Evolutionary conservation across 2,888 invertebrate species (phyloP).

Genomic region (Autographa pulchrina): DNA sequence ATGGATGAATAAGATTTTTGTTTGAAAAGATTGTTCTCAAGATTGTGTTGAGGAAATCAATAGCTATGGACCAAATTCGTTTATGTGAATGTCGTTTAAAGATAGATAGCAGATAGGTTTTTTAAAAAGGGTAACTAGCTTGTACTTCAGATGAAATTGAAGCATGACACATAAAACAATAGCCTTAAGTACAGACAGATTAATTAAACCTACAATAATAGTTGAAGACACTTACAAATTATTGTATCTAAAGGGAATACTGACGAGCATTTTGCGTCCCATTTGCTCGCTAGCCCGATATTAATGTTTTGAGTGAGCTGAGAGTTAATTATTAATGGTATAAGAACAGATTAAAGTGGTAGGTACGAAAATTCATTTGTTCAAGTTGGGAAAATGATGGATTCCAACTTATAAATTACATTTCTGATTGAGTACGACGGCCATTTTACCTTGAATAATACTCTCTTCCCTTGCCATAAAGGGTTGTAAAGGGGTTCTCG

Average conservation of each 20-base stretch:
- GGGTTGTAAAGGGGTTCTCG: slow-evolving; percentile 11
- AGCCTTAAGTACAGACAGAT: slow-evolving; percentile 23
- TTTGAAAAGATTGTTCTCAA: no score
- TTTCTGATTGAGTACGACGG: slow-evolving; percentile 27
- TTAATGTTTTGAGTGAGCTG: slow-evolving; percentile 35
- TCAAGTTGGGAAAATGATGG: slow-evolving; percentile 42
- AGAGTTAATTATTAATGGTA: slow-evolving; percentile 50
- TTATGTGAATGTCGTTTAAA: no score
- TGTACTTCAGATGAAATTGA: no score
- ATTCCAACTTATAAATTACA: slow-evolving; percentile 42
- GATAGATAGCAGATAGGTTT: no score
- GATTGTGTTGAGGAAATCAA: no score
- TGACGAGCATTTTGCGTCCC: slow-evolving; percentile 21
- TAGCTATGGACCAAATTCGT: no score
- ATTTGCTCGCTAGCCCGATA: slow-evolving; percentile 29
- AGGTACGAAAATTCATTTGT: slow-evolving; percentile 44
- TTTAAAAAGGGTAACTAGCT: no score
- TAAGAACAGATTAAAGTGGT: slow-evolving; percentile 55
- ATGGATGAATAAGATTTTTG: no score
- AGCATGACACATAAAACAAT: not conserved
- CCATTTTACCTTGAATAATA: slow-evolving; percentile 21
- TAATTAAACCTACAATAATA: slow-evolving; percentile 55
- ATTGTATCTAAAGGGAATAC: slow-evolving; percentile 46
- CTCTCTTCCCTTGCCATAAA: not conserved
- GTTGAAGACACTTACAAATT: slow-evolving; percentile 52